A percentile compares a stretch with the other conserved stretches of the same genome.
Evolutionary conservation across 2,888 invertebrate species (phyloP).

Genomic region (Eumacrocentrus americanus): DNA sequence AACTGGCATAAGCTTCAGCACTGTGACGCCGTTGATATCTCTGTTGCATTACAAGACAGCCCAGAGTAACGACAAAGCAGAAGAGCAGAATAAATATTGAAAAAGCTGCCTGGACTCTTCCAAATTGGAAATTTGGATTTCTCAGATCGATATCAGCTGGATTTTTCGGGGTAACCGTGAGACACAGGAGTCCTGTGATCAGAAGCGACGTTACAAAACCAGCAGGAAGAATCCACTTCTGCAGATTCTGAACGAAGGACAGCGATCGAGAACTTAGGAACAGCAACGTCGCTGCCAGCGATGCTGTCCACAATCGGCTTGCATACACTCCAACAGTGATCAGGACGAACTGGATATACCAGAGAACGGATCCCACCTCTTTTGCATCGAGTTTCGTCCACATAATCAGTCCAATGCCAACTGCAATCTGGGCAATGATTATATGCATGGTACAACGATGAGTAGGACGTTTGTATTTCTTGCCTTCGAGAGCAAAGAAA

Average conservation of each 20-base stretch:
- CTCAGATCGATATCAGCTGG: slow-evolving; percentile 67
- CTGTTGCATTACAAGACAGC: slow-evolving; percentile 82
- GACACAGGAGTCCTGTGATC: slow-evolving; percentile 71
- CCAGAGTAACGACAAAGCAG: slow-evolving; percentile 81
- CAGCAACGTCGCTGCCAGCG: slow-evolving; percentile 80
- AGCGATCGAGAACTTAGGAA: slow-evolving; percentile 83
- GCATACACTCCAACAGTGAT: slow-evolving; percentile 81
- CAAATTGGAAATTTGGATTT: slow-evolving; percentile 80
- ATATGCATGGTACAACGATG: slow-evolving; percentile 83
- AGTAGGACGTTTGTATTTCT: slow-evolving; percentile 78
- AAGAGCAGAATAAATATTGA: slow-evolving; percentile 77
- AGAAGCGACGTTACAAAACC: slow-evolving; percentile 67
- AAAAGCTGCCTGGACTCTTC: slow-evolving; percentile 77
- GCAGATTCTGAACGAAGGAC: slow-evolving; percentile 79
- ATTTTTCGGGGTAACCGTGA: slow-evolving; percentile 63
- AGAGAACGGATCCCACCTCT: slow-evolving; percentile 43
- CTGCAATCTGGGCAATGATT: slow-evolving; percentile 68
- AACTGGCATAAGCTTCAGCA: slow-evolving; percentile 39
- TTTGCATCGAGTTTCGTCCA: slow-evolving; percentile 52
- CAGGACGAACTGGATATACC: slow-evolving; percentile 76
- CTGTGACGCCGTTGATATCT: slow-evolving; percentile 73
- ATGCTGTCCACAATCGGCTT: slow-evolving; percentile 83
- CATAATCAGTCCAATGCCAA: slow-evolving; percentile 52
- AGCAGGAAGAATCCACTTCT: slow-evolving; percentile 70
- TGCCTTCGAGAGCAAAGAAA: slow-evolving; percentile 69